Percentiles rank a stretch among this genome's conserved stretches.
These are phyloP conservation scores for Leptopilina myrica DNA, from an alignment of 2,888 invertebrate species.

Conservation along the genomic window DNA sequence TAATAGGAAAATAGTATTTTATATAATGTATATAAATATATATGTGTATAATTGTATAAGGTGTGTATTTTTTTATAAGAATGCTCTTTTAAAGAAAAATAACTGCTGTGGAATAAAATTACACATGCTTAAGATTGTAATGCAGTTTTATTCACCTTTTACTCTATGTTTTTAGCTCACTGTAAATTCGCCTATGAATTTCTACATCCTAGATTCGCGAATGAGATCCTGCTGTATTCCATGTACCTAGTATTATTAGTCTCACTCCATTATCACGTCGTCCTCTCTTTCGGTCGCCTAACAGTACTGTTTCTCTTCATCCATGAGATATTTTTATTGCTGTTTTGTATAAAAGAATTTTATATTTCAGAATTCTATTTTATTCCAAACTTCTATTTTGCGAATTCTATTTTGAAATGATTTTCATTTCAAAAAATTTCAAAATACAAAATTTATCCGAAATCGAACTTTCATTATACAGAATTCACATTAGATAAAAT, in stretches of 20 bases:
- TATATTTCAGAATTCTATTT: too few species aligned
- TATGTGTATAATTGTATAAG: neutral
- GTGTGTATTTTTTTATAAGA: conserved; percentile 25
- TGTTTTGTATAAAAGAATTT: too few species aligned
- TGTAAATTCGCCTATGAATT: conserved; percentile 21
- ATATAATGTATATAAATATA: neutral
- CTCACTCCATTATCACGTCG: conserved; percentile 60
- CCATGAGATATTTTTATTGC: conserved; percentile 48
- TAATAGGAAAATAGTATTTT: too few species aligned
- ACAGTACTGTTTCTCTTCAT: conserved; percentile 61
- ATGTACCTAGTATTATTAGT: conserved; percentile 57
- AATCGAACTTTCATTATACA: too few species aligned
- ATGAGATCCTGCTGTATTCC: conserved; percentile 60
- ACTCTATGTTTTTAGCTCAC: conserved; percentile 21
- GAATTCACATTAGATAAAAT: too few species aligned
- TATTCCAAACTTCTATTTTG: too few species aligned
- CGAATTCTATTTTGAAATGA: too few species aligned
- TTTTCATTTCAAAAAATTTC: too few species aligned
- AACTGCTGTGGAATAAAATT: neutral
- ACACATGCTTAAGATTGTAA: conserved; percentile 3
- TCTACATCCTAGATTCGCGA: conserved; percentile 40
- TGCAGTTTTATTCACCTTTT: conserved; percentile 17
- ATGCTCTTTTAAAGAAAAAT: neutral
- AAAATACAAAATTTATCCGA: too few species aligned
- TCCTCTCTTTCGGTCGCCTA: conserved; percentile 60